phyloP scores from a whole-genome alignment of 2,113 vertebrate species.

The Seriola aureovittata region DNA sequence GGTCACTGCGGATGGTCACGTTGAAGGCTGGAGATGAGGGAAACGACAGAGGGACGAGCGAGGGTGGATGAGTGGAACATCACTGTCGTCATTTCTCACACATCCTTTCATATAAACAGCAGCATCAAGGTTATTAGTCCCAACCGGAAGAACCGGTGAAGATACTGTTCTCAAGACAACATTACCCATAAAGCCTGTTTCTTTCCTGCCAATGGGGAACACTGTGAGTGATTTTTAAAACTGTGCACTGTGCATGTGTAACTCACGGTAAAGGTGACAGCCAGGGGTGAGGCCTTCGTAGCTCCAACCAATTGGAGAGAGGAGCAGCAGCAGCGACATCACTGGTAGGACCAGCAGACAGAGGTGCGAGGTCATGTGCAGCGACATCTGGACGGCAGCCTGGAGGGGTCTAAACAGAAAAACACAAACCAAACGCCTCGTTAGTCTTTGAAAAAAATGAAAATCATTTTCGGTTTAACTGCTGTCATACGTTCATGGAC shows the following conservation, averaged over 20 bases:
- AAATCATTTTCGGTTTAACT: too few relatives aligned
- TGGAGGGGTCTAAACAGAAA: conserved; percentile 50
- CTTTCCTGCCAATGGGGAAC: background rate
- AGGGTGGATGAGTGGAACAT: background rate
- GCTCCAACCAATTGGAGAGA: conserved; percentile 75
- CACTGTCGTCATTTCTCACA: too few relatives aligned
- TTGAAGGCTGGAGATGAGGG: conserved; percentile 85
- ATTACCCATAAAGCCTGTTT: background rate
- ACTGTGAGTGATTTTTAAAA: background rate
- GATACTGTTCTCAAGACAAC: background rate
- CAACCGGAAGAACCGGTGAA: background rate
- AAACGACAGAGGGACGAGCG: background rate
- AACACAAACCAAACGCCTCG: background rate
- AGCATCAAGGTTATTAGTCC: too few relatives aligned
- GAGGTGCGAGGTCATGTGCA: conserved; percentile 65
- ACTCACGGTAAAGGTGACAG: conserved; percentile 89
- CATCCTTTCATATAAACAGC: too few relatives aligned
- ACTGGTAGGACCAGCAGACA: conserved; percentile 75
- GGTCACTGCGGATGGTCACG: conserved; percentile 90
- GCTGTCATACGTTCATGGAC: background rate
- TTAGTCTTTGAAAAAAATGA: too few relatives aligned
- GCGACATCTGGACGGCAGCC: conserved; percentile 80
- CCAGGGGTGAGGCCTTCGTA: conserved; percentile 79
- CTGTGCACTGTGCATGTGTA: background rate
- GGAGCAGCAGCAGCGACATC: conserved; percentile 77